Evolutionary conservation across 2,113 vertebrate genomes (phyloP).

Genomic region (Sinocyclocheilus rhinocerous): DNA sequence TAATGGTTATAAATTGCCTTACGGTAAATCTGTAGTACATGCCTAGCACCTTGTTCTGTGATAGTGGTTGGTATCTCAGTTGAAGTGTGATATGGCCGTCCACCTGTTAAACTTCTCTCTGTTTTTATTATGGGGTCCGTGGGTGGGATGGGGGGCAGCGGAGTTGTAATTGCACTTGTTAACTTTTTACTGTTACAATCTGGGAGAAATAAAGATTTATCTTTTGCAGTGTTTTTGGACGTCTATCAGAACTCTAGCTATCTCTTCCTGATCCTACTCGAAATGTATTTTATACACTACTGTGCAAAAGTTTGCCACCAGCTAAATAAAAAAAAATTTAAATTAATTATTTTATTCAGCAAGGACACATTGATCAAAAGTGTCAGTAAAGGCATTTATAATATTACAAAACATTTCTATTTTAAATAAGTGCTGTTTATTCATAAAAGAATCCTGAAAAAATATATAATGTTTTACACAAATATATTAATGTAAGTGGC

Average conservation of each 20-base stretch:
- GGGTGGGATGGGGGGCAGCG: slow-evolving; percentile 17
- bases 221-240: slow-evolving; percentile 62
- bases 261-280: background rate
- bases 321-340: too few relatives aligned
- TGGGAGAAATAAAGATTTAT: slow-evolving; percentile 66
- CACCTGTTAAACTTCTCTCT: slow-evolving; percentile 39
- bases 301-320: background rate
- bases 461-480: background rate
- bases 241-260: background rate
- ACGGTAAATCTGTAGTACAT: slow-evolving; percentile 51
- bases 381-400: background rate
- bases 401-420: background rate
- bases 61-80: slow-evolving; percentile 45
- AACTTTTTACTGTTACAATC: slow-evolving; percentile 61
- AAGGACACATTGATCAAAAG: background rate
- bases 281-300: background rate
- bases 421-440: background rate
- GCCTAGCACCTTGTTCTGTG: slow-evolving; percentile 49
- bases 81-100: slow-evolving; percentile 40
- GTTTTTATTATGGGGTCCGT: slow-evolving; percentile 39
- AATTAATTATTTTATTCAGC: background rate
- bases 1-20: slow-evolving; percentile 51
- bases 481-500: background rate
- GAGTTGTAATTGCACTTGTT: slow-evolving; percentile 60
- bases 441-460: background rate